Conservation (phyloP, 2,113 vertebrate species). For the Climacteris rufus region DNA sequence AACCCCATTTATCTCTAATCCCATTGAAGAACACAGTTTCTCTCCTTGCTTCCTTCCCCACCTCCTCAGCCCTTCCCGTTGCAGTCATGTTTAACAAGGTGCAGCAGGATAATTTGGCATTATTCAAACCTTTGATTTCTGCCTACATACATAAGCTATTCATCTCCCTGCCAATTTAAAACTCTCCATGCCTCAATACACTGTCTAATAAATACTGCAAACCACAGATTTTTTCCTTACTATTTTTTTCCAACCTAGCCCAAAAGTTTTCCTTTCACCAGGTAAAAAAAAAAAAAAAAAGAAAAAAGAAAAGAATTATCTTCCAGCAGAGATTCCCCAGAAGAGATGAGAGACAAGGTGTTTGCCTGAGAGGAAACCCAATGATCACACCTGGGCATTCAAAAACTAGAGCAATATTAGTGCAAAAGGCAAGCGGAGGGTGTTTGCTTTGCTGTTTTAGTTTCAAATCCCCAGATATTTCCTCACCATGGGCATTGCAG, state of each 20-base stretch:
- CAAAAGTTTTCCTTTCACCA: neutral
- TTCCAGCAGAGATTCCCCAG: neutral
- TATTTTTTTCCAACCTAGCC: neutral
- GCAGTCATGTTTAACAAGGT: neutral
- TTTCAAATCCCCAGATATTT: neutral
- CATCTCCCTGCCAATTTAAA: neutral
- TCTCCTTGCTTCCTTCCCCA: neutral
- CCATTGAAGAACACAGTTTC: neutral
- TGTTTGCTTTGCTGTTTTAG: accelerated
- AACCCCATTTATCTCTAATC: neutral
- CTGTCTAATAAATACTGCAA: neutral
- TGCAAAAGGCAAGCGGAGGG: accelerated
- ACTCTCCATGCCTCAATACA: neutral
- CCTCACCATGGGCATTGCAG: neutral
- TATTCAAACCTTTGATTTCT: neutral
- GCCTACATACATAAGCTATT: neutral
- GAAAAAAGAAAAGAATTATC: accelerated
- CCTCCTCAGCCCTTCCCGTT: neutral
- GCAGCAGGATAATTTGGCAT: neutral
- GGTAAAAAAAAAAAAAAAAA: accelerated
- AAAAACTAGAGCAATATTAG: neutral
- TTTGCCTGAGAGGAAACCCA: neutral
- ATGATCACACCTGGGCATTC: accelerated
- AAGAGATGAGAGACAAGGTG: neutral
- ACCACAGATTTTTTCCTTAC: accelerated